phyloP scores from a whole-genome alignment of 2,888 invertebrate genomes.

The Dasypolia templi region DNA sequence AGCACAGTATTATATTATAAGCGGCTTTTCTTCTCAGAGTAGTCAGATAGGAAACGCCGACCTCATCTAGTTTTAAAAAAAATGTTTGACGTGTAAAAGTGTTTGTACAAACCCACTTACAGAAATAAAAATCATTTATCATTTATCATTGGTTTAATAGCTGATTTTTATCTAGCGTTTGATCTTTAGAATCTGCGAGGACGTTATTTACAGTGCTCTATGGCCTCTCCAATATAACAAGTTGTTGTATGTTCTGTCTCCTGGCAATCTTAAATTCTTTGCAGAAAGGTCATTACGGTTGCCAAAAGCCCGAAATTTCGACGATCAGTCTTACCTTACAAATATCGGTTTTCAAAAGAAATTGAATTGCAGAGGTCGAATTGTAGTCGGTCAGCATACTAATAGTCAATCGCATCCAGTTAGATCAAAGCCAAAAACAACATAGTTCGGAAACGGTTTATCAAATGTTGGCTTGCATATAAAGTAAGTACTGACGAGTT shows the following conservation, averaged over 20 bases:
- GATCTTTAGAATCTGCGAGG: not conserved
- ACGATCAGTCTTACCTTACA: not conserved
- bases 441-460: conserved; percentile 45
- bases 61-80: too few relatives aligned
- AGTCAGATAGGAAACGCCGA: too few relatives aligned
- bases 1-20: too few relatives aligned
- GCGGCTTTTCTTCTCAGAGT: too few relatives aligned
- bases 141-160: not conserved
- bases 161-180: not conserved
- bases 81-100: too few relatives aligned
- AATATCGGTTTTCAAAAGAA: conserved; percentile 23
- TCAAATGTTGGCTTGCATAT: conserved; percentile 50
- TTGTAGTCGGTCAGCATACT: conserved; percentile 21
- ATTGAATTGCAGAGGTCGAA: conserved; percentile 22
- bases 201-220: not conserved
- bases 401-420: conserved; percentile 34
- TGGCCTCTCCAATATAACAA: not conserved
- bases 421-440: conserved; percentile 34
- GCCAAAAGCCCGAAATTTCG: not conserved
- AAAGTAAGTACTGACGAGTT: conserved; percentile 21
- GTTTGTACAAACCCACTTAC: too few relatives aligned
- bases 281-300: not conserved
- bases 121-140: too few relatives aligned
- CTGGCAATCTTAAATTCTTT: not conserved
- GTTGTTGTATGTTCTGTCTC: not conserved